Evolutionary conservation across 2,888 invertebrate genomes (phyloP).

Genomic region (Allacma fusca): DNA sequence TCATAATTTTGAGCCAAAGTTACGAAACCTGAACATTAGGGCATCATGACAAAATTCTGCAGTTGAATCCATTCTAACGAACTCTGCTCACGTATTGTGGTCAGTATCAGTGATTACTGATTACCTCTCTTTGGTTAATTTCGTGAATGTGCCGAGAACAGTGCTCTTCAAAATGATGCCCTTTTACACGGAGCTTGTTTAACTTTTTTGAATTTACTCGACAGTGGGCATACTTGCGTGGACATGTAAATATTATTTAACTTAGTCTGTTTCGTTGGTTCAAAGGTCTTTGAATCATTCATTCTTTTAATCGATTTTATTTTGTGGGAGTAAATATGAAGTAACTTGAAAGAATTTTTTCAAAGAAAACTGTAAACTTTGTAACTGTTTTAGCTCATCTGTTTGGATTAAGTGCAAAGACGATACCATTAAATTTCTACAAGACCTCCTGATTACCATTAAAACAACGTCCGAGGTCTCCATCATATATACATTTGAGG

Average conservation of each 20-base stretch:
- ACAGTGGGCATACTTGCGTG: constrained; percentile 79
- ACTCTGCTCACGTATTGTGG: constrained; percentile 70
- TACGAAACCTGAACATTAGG: constrained; percentile 76
- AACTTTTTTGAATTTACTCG: constrained; percentile 90
- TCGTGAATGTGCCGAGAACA: constrained; percentile 74
- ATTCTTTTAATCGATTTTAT: too few species aligned
- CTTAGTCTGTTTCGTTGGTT: neutral
- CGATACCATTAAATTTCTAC: neutral
- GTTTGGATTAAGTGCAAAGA: neutral
- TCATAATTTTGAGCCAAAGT: constrained; percentile 74
- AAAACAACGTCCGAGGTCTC: neutral
- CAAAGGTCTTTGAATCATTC: neutral
- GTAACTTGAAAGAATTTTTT: neutral
- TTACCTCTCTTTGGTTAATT: constrained; percentile 89
- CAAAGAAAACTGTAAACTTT: neutral
- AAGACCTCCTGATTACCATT: neutral
- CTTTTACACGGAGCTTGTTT: constrained; percentile 90
- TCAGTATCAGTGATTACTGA: constrained; percentile 94
- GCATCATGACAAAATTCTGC: constrained; percentile 62
- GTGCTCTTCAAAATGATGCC: constrained; percentile 69
- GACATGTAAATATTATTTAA: constrained; percentile 68
- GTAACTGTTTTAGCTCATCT: neutral
- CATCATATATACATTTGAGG: neutral
- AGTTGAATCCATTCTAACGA: constrained; percentile 56
- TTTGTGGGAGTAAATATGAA: too few species aligned